Conservation (phyloP, 2,113 vertebrate species). For the Dryoscopus gambensis region DNA sequence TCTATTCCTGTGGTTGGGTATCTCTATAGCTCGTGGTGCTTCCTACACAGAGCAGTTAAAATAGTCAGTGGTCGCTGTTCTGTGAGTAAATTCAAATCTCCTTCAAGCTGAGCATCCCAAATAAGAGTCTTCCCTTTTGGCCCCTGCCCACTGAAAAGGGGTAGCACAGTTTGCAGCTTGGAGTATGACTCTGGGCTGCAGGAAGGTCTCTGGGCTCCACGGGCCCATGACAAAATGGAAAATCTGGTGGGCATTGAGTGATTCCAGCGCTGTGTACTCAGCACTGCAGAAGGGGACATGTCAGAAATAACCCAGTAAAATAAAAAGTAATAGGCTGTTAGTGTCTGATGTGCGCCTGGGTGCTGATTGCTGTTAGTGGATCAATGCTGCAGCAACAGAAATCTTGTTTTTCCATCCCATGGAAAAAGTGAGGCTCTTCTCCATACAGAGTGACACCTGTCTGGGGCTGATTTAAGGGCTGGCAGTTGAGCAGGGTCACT, state of each 20-base stretch:
- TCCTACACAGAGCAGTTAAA: background rate
- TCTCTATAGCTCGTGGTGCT: background rate
- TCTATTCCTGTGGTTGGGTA: background rate
- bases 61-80: background rate
- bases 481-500: background rate
- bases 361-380: background rate
- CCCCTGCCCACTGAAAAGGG: background rate
- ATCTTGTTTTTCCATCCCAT: background rate
- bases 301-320: background rate
- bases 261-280: background rate
- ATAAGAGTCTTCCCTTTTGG: background rate
- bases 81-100: background rate
- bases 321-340: background rate
- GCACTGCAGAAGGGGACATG: background rate
- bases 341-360: background rate
- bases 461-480: conserved; percentile 46
- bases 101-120: background rate
- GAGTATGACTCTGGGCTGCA: background rate
- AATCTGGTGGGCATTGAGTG: background rate
- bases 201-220: background rate
- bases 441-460: background rate
- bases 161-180: background rate
- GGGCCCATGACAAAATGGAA: background rate
- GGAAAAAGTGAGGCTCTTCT: background rate
- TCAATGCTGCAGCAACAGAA: background rate